Conservation (phyloP, 2,113 vertebrate genomes). For the Mormyrus lacerda region DNA sequence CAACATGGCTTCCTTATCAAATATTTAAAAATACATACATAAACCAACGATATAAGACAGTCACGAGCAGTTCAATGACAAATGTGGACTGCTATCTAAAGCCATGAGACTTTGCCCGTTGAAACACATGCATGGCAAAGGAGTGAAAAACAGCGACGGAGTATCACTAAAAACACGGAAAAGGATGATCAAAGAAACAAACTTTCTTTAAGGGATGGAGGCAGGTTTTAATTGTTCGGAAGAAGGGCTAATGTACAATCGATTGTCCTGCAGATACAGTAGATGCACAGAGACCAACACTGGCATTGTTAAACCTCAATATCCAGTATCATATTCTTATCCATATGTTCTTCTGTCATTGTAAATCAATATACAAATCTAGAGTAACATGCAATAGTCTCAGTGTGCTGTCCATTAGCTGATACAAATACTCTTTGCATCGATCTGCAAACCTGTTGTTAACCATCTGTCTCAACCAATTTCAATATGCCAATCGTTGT, state of each 20-base stretch:
- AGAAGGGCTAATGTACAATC: not conserved
- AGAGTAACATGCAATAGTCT: conserved; percentile 24
- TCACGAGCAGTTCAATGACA: not conserved
- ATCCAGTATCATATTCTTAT: conserved; percentile 8
- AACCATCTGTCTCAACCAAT: conserved; percentile 4
- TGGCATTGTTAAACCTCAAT: not conserved
- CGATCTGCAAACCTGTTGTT: conserved; percentile 22
- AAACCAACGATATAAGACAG: not conserved
- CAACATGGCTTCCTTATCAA: not conserved
- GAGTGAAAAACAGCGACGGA: not conserved
- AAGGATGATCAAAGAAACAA: not conserved
- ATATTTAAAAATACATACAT: not conserved
- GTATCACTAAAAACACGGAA: not conserved
- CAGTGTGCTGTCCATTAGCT: conserved; percentile 39
- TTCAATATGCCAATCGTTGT: conserved; percentile 4
- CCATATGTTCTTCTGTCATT: conserved; percentile 4
- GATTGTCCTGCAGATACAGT: not conserved
- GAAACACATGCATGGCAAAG: not conserved
- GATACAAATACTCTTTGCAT: conserved; percentile 40
- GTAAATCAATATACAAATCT: conserved; percentile 28
- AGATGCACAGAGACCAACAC: not conserved
- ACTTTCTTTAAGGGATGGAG: not conserved
- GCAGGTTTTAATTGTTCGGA: not conserved
- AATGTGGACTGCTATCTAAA: not conserved
- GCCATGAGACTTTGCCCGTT: not conserved